A percentile compares a stretch with the other conserved stretches of the same genome.
Conservation (phyloP, 2,888 invertebrate genomes). For the Plemyria rubiginata region DNA sequence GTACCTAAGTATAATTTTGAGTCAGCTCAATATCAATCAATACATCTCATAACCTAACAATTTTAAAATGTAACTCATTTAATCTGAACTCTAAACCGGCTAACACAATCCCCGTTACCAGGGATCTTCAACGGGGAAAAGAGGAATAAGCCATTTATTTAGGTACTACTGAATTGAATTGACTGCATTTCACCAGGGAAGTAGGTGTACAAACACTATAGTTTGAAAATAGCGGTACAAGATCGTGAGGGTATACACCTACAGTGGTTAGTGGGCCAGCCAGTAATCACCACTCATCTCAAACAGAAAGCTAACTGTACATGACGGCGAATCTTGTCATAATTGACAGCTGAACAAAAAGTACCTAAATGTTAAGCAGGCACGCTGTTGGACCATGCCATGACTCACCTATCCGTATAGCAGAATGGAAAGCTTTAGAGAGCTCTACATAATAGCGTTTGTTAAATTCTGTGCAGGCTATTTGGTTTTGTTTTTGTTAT, state of each 20-base stretch:
- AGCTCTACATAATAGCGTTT: background rate
- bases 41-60: no score
- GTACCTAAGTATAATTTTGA: no score
- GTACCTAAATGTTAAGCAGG: constrained; percentile 37
- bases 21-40: no score
- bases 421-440: constrained; percentile 17
- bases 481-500: background rate
- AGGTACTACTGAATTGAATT: no score
- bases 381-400: constrained; percentile 33
- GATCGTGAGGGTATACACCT: constrained; percentile 56
- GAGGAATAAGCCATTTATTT: no score
- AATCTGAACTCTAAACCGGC: no score
- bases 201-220: constrained; percentile 23
- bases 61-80: no score
- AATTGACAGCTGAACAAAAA: constrained; percentile 53
- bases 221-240: constrained; percentile 64
- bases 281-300: constrained; percentile 62
- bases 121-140: no score
- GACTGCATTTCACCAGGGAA: background rate
- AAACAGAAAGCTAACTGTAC: constrained; percentile 67
- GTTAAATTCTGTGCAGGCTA: background rate
- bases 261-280: constrained; percentile 76
- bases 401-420: constrained; percentile 14
- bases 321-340: constrained; percentile 54
- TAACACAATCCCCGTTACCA: no score